A percentile compares a stretch with the other conserved stretches of the same genome.
These are phyloP conservation scores for Umimayanthus chanpuru DNA, from an alignment of 92 coral and sea anemone species.

Conservation along the genomic window DNA sequence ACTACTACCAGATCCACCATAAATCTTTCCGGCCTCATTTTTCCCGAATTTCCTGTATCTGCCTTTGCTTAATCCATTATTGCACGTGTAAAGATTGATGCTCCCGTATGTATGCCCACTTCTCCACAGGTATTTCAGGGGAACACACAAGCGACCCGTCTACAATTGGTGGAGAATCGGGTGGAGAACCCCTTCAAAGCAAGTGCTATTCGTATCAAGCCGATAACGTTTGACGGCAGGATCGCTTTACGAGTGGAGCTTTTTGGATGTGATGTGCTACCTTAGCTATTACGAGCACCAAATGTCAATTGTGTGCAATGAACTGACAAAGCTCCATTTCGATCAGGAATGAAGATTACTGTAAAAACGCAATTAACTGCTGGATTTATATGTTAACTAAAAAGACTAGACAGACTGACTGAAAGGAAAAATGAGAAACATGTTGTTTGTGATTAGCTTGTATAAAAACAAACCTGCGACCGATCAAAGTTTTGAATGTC, in stretches of 20 bases:
- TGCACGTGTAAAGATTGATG: neutral
- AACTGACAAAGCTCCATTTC: too few species aligned
- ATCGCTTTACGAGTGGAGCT: conserved; percentile 76
- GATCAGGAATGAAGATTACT: too few species aligned
- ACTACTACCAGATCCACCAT: too few species aligned
- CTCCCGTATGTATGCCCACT: neutral
- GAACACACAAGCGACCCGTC: conserved; percentile 31
- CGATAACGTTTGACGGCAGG: conserved; percentile 51
- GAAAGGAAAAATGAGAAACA: too few species aligned
- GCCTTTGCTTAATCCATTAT: neutral
- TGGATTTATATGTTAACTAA: too few species aligned
- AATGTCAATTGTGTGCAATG: too few species aligned
- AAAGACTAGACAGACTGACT: too few species aligned
- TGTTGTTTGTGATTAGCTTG: too few species aligned
- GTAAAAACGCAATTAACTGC: too few species aligned
- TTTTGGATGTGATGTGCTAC: conserved; percentile 62
- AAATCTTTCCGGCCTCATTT: too few species aligned
- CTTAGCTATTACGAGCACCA: neutral
- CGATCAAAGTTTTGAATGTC: too few species aligned
- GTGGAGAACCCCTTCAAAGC: conserved; percentile 55
- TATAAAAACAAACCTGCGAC: too few species aligned
- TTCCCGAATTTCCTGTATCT: neutral
- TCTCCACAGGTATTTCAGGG: conserved; percentile 63
- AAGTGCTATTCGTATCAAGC: conserved; percentile 51
- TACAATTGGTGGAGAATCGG: conserved; percentile 44